These are phyloP conservation scores for Dryobotodes eremita DNA, from an alignment of 2,888 invertebrate genomes.

Conservation along the genomic window DNA sequence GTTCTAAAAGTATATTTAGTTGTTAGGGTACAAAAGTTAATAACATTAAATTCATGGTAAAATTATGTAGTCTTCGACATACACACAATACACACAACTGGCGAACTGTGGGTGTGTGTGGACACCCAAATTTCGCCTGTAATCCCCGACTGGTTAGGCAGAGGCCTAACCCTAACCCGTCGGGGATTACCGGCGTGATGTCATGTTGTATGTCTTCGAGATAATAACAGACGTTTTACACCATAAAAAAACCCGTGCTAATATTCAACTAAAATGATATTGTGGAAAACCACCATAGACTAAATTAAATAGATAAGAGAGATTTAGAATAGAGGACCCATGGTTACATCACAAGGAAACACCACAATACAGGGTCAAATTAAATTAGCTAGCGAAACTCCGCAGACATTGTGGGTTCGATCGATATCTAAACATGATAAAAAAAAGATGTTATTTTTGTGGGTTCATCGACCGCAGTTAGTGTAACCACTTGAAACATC, in stretches of 20 bases:
- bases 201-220: not conserved
- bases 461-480: too few relatives aligned
- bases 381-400: too few relatives aligned
- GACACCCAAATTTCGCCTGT: too few relatives aligned
- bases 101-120: not conserved
- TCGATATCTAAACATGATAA: too few relatives aligned
- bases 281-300: constrained; percentile 27
- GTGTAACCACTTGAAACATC: too few relatives aligned
- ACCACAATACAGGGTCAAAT: not conserved
- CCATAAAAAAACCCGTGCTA: constrained; percentile 7
- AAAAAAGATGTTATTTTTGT: too few relatives aligned
- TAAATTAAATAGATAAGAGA: constrained; percentile 9
- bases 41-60: not conserved
- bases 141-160: too few relatives aligned
- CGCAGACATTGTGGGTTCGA: too few relatives aligned
- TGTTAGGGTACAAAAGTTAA: constrained; percentile 14
- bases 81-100: not conserved
- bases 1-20: not conserved
- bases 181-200: too few relatives aligned
- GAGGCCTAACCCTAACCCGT: too few relatives aligned
- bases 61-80: not conserved
- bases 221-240: constrained; percentile 20
- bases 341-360: constrained; percentile 7
- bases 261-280: constrained; percentile 2
- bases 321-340: not conserved